These are phyloP conservation scores for Sussaba pulchella DNA, from an alignment of 2,888 invertebrate genomes.

Conservation along the genomic window DNA sequence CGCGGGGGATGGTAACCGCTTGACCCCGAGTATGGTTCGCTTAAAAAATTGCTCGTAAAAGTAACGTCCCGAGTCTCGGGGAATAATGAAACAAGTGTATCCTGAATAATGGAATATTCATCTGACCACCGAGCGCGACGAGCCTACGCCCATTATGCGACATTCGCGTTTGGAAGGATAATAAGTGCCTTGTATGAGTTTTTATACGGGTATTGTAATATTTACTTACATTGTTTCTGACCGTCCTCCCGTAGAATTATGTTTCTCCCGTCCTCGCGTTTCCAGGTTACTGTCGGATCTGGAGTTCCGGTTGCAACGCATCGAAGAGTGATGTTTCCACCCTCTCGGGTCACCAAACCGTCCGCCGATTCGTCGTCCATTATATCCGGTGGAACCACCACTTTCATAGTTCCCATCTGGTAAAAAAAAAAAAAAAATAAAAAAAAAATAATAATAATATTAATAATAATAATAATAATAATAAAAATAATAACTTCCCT, in stretches of 20 bases:
- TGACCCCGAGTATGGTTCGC: background rate
- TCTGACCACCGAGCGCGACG: background rate
- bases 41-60: background rate
- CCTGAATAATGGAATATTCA: slow-evolving; percentile 8
- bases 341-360: slow-evolving; percentile 91
- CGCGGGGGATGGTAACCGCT: background rate
- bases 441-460: too few species aligned
- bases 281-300: slow-evolving; percentile 92
- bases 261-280: slow-evolving; percentile 91
- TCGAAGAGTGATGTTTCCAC: slow-evolving; percentile 90
- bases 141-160: background rate
- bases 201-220: slow-evolving; percentile 5
- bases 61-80: background rate
- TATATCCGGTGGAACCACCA: slow-evolving; percentile 95
- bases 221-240: slow-evolving; percentile 77
- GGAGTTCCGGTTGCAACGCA: slow-evolving; percentile 94
- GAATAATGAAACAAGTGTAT: slow-evolving; percentile 12
- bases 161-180: too few species aligned
- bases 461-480: background rate
- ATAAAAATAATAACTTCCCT: background rate
- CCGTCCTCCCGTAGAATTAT: slow-evolving; percentile 90
- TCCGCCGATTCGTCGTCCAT: slow-evolving; percentile 91
- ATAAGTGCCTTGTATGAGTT: background rate
- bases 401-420: slow-evolving; percentile 94
- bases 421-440: background rate